Percentiles rank a stretch among this genome's conserved stretches.
Conservation (phyloP, 2,797 vertebrate species). For the Argya squamiceps region DNA sequence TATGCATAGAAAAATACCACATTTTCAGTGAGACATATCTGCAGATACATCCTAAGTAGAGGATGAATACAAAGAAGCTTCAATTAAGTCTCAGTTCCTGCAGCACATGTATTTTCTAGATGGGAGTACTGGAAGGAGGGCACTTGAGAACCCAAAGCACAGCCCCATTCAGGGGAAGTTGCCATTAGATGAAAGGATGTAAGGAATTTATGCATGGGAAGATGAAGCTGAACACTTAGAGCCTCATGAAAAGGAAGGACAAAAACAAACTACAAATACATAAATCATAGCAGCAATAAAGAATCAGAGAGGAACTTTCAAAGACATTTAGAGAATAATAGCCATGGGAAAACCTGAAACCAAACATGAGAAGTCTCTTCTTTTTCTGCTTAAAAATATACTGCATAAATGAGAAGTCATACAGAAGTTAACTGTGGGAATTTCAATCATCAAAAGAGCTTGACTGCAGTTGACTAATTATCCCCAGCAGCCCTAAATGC, state of each 20-base stretch:
- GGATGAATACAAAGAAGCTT: neutral
- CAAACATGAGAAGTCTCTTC: neutral
- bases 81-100: neutral
- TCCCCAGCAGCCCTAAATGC: neutral
- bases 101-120: neutral
- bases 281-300: neutral
- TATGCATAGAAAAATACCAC: neutral
- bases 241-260: neutral
- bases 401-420: neutral
- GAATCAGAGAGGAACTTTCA: neutral
- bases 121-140: neutral
- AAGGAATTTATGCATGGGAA: neutral
- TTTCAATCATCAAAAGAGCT: neutral
- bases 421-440: neutral
- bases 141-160: neutral
- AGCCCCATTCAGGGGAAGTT: neutral
- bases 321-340: neutral
- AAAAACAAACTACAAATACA: neutral
- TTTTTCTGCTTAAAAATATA: neutral
- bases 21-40: slow-evolving; percentile 1
- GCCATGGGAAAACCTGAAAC: neutral
- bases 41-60: neutral
- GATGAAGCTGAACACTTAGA: neutral
- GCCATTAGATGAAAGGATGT: neutral
- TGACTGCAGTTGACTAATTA: neutral